Evolutionary conservation across 35 echinoderm and acorn worm genomes (phyloP).

Genomic region (Apostichopus californicus): DNA sequence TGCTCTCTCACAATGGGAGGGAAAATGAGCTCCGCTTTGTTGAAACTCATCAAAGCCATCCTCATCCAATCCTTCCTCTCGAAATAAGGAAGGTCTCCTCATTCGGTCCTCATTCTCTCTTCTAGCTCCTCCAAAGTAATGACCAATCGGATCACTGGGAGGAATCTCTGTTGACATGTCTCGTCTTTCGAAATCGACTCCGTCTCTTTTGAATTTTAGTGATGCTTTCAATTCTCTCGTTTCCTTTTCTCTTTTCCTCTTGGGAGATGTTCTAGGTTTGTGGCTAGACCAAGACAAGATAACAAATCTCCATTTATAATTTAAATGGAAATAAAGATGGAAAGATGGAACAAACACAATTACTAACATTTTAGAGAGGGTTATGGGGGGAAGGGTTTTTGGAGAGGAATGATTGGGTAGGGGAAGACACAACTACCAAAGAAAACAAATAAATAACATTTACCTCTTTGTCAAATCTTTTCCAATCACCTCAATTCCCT

Average conservation of each 20-base stretch:
- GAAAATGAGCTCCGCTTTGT: neutral
- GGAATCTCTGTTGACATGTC: neutral
- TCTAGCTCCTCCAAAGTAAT: neutral
- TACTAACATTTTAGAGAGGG: no score
- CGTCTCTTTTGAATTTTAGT: neutral
- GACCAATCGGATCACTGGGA: neutral
- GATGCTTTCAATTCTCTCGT: neutral
- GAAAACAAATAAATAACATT: no score
- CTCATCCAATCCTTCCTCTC: neutral
- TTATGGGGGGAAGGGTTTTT: no score
- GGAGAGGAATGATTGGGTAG: no score
- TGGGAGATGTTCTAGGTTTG: neutral
- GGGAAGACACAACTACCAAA: no score
- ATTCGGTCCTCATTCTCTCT: neutral
- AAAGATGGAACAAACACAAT: no score
- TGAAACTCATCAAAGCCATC: neutral
- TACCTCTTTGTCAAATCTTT: no score
- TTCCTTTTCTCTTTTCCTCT: neutral
- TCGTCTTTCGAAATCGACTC: neutral
- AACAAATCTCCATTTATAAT: no score
- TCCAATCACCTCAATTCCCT: no score
- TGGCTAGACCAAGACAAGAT: neutral
- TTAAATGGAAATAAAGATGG: no score
- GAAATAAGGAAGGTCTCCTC: neutral
- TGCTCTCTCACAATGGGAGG: neutral